phyloP scores from a whole-genome alignment of 1,140 invertebrate genomes.

The Pseudomyrmex concolor region DNA sequence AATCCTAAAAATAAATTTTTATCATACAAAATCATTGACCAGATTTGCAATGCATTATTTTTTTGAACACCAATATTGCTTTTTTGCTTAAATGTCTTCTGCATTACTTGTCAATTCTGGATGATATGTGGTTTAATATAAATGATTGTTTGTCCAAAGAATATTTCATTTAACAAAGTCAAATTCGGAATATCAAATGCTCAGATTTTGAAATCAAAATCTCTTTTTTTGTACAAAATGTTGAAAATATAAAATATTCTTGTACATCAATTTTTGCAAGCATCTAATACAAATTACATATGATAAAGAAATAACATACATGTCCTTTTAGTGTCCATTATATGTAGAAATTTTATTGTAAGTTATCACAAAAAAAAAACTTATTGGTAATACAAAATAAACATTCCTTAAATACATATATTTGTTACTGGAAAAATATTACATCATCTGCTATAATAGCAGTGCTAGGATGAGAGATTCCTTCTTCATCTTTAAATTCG shows the following conservation, averaged over 20 bases:
- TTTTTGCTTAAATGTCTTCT: too few relatives aligned
- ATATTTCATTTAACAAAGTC: not conserved
- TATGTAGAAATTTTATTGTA: constrained; percentile 18
- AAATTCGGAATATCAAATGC: not conserved
- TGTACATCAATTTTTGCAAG: constrained; percentile 6
- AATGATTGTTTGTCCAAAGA: too few relatives aligned
- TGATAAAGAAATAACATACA: too few relatives aligned
- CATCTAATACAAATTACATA: not conserved
- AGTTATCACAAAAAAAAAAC: not conserved
- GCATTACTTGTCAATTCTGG: too few relatives aligned
- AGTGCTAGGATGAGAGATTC: constrained; percentile 89
- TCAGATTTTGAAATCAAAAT: not conserved
- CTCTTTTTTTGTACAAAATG: not conserved
- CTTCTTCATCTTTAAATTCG: constrained; percentile 92
- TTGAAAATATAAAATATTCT: not conserved
- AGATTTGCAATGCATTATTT: too few relatives aligned
- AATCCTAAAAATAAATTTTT: constrained; percentile 37
- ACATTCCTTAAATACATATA: constrained; percentile 12
- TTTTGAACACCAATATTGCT: too few relatives aligned
- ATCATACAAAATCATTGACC: not conserved
- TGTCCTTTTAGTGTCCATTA: not conserved
- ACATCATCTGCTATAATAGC: constrained; percentile 95
- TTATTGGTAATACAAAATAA: not conserved
- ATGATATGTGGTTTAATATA: too few relatives aligned
- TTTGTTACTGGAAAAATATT: constrained; percentile 88